Evolutionary conservation across 2,113 vertebrate species (phyloP), one percentile per base, ranked within the genome.

Genomic region (Pelodiscus sinensis): DNA sequence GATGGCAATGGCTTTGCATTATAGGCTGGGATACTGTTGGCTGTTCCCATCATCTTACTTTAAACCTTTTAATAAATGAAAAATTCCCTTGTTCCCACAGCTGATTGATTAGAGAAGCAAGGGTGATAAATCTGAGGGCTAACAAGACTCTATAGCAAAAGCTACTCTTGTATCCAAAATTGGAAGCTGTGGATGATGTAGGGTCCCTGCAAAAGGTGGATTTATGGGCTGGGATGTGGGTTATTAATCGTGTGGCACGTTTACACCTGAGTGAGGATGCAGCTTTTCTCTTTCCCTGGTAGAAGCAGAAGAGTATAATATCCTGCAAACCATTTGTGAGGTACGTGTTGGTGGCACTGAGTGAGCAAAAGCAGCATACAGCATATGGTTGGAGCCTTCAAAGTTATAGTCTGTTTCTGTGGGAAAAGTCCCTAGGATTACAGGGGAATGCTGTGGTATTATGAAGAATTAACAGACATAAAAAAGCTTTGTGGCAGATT

Each of bases 371-470:
- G 71, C 38, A 79, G 38, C 52, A 21, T 35, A 21, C 65, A 71
- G 18, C 4, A 2, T 35, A 35, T 19, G 4, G n/a, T 35, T 71
- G 31, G 65, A 35, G 2, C 65, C n/a, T 35, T 71, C 65, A 71
- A 35, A 71, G 65, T 8, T 71, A 81, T 90, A 92, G 35, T 65
- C 35, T 1, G 2, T 73, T 21, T 11, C 83, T 8, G 7, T 60
- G 54, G 8, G 5, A 81, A 0, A 84, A 82, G 71, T 19, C 0
- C 68, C 79, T 91, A 56, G 13, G 60, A 2, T 24, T 25, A 1
- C 2, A 60, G 2, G n/a, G 29, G 38, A 10, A 2, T 81, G 27
- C 54, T 10, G 31, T 21, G 9, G 31, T 92, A 81, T 29, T 90
- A 52, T 80, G 15, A 62, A 35, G 82, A 91, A 54, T 85, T 86